Percentiles rank a stretch among this genome's conserved stretches.
phyloP scores from a whole-genome alignment of 1,140 invertebrate genomes.

The Armadillidium nasatum region DNA sequence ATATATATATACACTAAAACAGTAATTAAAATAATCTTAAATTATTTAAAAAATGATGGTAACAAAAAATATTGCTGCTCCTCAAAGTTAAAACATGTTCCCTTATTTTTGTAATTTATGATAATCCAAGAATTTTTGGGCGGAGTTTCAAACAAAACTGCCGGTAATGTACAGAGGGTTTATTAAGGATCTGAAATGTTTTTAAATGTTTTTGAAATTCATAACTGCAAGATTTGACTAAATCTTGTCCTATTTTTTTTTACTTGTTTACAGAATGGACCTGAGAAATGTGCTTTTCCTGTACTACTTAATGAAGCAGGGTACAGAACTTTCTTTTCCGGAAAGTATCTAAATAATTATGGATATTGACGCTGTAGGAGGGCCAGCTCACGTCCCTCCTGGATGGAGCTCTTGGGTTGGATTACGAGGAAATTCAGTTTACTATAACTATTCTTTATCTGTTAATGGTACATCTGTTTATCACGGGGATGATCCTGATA shows the following conservation, averaged over 20 bases:
- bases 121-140: no score
- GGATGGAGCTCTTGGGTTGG: conserved; percentile 78
- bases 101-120: no score
- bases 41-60: no score
- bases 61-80: no score
- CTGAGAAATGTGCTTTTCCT: conserved; percentile 64
- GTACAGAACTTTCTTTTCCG: conserved; percentile 74
- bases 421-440: conserved; percentile 73
- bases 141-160: no score
- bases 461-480: conserved; percentile 64
- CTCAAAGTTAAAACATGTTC: no score
- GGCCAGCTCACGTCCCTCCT: conserved; percentile 63
- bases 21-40: no score
- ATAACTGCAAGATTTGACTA: no score
- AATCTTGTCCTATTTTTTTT: no score
- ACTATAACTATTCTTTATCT: conserved; percentile 78
- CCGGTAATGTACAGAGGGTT: no score
- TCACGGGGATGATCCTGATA: conserved; percentile 55
- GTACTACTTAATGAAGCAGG: conserved; percentile 58
- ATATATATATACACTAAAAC: no score
- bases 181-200: neutral
- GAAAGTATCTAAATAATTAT: conserved; percentile 81
- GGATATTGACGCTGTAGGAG: conserved; percentile 53
- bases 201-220: no score
- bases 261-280: conserved; percentile 39